phyloP scores from a whole-genome alignment of 2,113 vertebrate genomes.

The Halcyon malimbica region DNA sequence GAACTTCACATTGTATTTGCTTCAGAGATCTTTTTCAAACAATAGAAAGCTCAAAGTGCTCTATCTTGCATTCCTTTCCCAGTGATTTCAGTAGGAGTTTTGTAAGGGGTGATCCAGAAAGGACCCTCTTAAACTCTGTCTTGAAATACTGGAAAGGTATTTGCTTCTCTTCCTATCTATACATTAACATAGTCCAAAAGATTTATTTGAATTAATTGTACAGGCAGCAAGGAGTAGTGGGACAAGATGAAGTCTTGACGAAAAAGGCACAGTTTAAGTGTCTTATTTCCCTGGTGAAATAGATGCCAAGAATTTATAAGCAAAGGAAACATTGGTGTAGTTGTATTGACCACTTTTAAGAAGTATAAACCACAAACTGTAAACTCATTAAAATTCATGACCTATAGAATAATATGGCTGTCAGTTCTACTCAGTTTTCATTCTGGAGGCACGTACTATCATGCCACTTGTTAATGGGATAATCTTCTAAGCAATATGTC shows the following conservation, averaged over 20 bases:
- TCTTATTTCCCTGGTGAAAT: background rate
- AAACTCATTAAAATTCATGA: conserved; percentile 11
- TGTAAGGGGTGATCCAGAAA: background rate
- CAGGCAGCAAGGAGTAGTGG: background rate
- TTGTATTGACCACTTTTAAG: background rate
- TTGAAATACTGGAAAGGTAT: background rate
- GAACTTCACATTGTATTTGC: background rate
- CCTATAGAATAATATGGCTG: background rate
- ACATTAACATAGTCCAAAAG: background rate
- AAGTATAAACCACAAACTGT: background rate
- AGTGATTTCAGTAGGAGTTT: background rate
- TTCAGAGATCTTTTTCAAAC: background rate
- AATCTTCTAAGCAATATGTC: background rate
- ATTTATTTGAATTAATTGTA: background rate
- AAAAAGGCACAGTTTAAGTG: background rate
- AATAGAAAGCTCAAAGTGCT: background rate
- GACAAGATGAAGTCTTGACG: background rate
- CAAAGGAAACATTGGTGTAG: background rate
- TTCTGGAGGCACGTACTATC: background rate
- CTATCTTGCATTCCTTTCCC: background rate
- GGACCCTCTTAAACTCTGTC: background rate
- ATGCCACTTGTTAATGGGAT: background rate
- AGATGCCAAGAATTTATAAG: background rate
- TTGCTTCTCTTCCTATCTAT: background rate
- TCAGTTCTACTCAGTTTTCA: background rate